Conservation (phyloP, 2,797 vertebrate species). For the Bucorvus abyssinicus region DNA sequence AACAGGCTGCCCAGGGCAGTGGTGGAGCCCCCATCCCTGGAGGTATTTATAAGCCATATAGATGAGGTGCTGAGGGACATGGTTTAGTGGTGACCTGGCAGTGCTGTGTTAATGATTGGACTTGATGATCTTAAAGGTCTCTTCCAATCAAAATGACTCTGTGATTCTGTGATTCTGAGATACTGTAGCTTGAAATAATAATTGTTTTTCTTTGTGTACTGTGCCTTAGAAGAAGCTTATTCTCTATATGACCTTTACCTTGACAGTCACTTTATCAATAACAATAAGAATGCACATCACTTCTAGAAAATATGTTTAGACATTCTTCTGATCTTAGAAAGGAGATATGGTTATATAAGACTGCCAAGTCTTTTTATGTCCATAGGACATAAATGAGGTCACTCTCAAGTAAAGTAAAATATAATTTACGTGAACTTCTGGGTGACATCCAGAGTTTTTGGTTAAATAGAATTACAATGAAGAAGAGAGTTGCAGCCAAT, state of each 20-base stretch:
- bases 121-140: fast-evolving
- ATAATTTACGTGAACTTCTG: not conserved
- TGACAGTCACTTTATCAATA: not conserved
- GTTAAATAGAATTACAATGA: not conserved
- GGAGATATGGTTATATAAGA: not conserved
- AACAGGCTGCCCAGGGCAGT: too few species aligned
- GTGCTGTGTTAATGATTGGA: not conserved
- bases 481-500: not conserved
- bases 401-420: not conserved
- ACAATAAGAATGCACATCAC: not conserved
- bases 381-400: not conserved
- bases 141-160: not conserved
- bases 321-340: not conserved
- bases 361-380: not conserved
- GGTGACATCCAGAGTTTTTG: not conserved
- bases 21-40: not conserved
- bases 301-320: not conserved
- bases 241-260: not conserved
- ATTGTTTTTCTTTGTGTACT: not conserved
- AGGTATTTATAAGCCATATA: not conserved
- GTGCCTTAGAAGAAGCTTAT: not conserved
- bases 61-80: not conserved
- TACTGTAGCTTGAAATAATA: not conserved
- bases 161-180: not conserved
- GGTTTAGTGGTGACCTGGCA: not conserved